These are phyloP conservation scores for Xerus inauris DNA, from an alignment of 2,113 vertebrate genomes.

Conservation along the genomic window DNA sequence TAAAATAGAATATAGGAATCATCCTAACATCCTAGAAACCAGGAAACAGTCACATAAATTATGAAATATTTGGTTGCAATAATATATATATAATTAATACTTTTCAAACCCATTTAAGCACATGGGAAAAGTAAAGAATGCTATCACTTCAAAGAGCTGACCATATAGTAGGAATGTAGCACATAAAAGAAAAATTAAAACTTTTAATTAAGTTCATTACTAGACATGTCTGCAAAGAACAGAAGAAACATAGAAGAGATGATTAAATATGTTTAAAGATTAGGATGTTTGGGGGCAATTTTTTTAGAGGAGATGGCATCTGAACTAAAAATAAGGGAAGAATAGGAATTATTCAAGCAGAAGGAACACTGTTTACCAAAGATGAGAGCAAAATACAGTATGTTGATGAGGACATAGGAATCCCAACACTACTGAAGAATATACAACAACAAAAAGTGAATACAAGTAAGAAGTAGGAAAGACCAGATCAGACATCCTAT, in stretches of 20 bases:
- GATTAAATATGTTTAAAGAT: neutral
- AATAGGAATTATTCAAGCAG: neutral
- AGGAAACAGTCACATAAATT: neutral
- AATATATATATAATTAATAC: neutral
- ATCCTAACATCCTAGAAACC: neutral
- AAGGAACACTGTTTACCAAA: neutral
- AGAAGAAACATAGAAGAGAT: neutral
- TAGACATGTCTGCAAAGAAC: neutral
- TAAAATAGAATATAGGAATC: neutral
- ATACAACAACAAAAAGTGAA: neutral
- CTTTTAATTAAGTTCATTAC: neutral
- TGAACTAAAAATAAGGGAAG: neutral
- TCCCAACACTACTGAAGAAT: neutral
- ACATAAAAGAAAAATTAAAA: neutral
- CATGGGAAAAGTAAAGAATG: neutral
- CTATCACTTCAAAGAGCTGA: neutral
- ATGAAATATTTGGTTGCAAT: neutral
- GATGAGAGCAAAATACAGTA: neutral
- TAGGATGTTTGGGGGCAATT: neutral
- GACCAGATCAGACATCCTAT: neutral
- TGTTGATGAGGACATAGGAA: neutral
- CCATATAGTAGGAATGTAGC: neutral
- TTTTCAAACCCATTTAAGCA: neutral
- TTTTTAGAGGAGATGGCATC: neutral
- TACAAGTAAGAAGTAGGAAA: neutral